Evolutionary conservation across 64 coral and sea anemone species (phyloP).

Genomic region (Exaiptasia diaphana): DNA sequence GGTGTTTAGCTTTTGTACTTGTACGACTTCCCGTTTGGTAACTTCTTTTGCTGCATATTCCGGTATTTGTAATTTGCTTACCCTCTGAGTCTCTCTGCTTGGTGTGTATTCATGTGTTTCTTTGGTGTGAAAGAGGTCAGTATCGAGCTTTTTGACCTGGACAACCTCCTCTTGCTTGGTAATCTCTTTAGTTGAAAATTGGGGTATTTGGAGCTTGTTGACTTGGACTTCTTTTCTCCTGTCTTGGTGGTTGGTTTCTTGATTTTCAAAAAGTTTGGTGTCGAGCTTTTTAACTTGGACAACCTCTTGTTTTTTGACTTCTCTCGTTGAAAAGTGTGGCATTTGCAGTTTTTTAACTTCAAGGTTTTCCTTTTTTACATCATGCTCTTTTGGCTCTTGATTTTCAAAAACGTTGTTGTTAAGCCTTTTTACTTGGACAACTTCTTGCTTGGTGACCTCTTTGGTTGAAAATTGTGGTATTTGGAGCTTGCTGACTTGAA

Average conservation of each 20-base stretch:
- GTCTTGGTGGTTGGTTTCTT: background rate
- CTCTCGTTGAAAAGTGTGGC: background rate
- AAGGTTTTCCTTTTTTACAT: background rate
- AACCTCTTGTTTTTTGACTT: background rate
- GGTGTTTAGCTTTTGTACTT: background rate
- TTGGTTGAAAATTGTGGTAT: background rate
- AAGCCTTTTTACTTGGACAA: background rate
- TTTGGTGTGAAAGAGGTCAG: background rate
- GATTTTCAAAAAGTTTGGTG: background rate
- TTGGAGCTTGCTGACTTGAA: too few species aligned
- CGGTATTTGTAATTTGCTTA: background rate
- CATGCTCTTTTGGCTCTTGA: background rate
- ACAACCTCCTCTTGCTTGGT: background rate
- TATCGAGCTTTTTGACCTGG: background rate
- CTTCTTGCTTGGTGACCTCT: background rate
- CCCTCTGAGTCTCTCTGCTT: background rate
- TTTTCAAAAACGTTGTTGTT: background rate
- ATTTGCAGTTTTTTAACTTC: background rate
- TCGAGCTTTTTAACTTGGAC: background rate
- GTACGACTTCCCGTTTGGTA: background rate
- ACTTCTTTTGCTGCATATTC: background rate
- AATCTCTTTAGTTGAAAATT: background rate
- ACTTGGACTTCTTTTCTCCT: background rate
- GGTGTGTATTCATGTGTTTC: background rate
- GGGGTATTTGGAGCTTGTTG: background rate